Conservation (phyloP, 2,113 vertebrate species). For the Cercopithecus mona region DNA sequence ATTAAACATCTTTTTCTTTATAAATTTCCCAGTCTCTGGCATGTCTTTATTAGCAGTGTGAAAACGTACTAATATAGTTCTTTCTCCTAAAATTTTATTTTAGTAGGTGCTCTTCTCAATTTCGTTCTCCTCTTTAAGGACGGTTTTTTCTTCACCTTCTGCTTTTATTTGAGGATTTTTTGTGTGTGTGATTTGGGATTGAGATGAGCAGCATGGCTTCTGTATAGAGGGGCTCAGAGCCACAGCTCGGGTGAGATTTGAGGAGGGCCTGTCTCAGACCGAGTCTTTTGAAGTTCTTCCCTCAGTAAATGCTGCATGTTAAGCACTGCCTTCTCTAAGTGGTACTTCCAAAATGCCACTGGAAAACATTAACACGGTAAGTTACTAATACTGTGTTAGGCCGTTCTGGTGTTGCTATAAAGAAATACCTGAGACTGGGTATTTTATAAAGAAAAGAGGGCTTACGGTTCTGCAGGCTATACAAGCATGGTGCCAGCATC, state of each 20-base stretch:
- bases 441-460: too few species aligned
- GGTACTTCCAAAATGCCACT: not conserved
- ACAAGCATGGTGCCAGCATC: too few species aligned
- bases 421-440: too few species aligned
- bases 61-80: not conserved
- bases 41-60: too few species aligned
- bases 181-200: not conserved
- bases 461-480: too few species aligned
- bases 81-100: slow-evolving; percentile 33
- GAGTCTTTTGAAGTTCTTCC: not conserved
- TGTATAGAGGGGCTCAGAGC: not conserved
- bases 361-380: not conserved
- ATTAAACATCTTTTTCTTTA: too few species aligned
- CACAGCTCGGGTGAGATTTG: not conserved
- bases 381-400: not conserved
- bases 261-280: not conserved
- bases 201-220: not conserved
- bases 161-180: not conserved
- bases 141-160: not conserved
- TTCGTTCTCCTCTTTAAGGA: not conserved
- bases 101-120: not conserved
- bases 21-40: too few species aligned
- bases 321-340: not conserved
- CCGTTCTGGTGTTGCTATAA: too few species aligned
- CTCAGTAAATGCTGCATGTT: not conserved